Percentiles rank a stretch among this genome's conserved stretches.
Conservation (phyloP, 2,888 invertebrate species). For the Drosophila macrospina region DNA sequence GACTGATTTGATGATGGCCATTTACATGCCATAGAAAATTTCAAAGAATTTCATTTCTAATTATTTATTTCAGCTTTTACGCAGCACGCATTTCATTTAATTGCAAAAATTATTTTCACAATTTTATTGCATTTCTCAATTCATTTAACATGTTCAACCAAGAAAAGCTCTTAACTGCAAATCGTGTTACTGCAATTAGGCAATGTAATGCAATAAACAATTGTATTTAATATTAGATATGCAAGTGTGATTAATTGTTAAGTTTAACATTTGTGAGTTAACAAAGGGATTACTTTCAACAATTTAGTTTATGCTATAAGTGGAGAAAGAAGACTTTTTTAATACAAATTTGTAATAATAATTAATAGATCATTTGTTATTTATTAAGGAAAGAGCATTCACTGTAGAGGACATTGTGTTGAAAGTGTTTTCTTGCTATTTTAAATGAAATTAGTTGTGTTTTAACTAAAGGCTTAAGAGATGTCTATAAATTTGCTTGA, state of each 20-base stretch:
- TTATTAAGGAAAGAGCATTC: too few species aligned
- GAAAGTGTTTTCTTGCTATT: too few species aligned
- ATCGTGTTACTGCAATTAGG: slow-evolving; percentile 13
- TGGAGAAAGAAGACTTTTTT: too few species aligned
- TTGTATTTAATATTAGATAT: not conserved
- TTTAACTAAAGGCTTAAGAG: too few species aligned
- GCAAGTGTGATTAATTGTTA: slow-evolving; percentile 7
- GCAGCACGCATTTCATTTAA: slow-evolving; percentile 55
- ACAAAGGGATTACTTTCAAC: slow-evolving; percentile 5
- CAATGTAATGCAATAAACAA: not conserved
- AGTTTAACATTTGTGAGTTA: not conserved
- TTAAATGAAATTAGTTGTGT: too few species aligned
- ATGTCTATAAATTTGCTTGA: too few species aligned
- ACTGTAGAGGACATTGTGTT: too few species aligned
- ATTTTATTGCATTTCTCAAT: slow-evolving; percentile 11
- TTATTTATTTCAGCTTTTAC: slow-evolving; percentile 24
- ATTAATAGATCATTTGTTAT: too few species aligned
- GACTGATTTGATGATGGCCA: slow-evolving; percentile 69
- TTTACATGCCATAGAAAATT: slow-evolving; percentile 64
- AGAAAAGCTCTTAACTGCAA: slow-evolving; percentile 17
- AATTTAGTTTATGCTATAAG: not conserved
- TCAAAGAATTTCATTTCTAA: slow-evolving; percentile 24
- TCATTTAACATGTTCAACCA: slow-evolving; percentile 2
- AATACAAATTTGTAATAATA: too few species aligned
- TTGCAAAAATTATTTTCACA: slow-evolving; percentile 10